Evolutionary conservation across 1,140 invertebrate genomes (phyloP).

Genomic region (Coptotermes formosanus): DNA sequence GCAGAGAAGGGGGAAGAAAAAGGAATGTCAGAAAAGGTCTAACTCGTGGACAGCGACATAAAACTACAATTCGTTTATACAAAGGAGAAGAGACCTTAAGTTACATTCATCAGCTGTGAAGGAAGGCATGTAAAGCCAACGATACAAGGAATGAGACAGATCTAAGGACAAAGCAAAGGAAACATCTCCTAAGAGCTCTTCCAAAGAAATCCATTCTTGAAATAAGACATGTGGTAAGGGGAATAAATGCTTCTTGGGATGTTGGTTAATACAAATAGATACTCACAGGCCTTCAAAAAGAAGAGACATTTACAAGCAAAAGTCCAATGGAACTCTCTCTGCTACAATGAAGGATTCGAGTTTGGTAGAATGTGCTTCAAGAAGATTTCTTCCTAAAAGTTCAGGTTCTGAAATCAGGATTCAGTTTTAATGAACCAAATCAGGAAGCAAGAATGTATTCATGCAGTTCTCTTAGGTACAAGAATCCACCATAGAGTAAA

Average conservation of each 20-base stretch:
- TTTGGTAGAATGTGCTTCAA: background rate
- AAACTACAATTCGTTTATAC: background rate
- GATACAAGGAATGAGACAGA: background rate
- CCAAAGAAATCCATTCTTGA: background rate
- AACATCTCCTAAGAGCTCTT: background rate
- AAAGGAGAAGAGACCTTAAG: background rate
- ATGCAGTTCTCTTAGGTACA: background rate
- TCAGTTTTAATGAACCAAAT: background rate
- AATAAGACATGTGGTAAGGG: background rate
- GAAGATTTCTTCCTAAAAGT: background rate
- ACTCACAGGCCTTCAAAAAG: background rate
- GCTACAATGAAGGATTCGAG: background rate
- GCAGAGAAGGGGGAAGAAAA: background rate
- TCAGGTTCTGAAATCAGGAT: background rate
- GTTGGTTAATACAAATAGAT: slow-evolving; percentile 1
- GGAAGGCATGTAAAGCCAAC: background rate
- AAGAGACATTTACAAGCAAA: background rate
- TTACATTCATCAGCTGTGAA: background rate
- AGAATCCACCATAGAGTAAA: background rate
- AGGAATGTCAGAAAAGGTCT: background rate
- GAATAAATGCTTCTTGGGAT: background rate
- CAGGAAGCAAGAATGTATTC: background rate
- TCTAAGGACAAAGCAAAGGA: background rate
- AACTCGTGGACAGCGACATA: background rate
- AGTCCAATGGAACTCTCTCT: background rate